Percentiles rank a stretch among this genome's conserved stretches.
Conservation (phyloP, 2,888 invertebrate species). For the Drosophila basisetae region DNA sequence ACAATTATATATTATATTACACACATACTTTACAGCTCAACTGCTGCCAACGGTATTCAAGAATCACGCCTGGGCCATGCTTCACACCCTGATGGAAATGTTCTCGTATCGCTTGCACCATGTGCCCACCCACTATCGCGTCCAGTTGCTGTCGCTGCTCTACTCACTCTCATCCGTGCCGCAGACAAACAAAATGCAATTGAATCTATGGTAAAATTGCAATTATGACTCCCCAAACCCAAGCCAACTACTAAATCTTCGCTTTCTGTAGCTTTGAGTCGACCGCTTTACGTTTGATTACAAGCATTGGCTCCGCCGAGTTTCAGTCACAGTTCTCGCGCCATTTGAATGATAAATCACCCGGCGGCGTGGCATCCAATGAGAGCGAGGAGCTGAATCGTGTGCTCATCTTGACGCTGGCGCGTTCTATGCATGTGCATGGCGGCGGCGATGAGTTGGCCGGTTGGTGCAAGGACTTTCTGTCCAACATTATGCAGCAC, state of each 20-base stretch:
- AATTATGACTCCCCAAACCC: neutral
- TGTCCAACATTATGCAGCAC: conserved; percentile 95
- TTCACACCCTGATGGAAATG: conserved; percentile 98
- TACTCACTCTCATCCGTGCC: conserved; percentile 96
- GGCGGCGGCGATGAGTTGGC: conserved; percentile 87
- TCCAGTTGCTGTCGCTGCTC: conserved; percentile 95
- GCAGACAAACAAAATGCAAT: conserved; percentile 97
- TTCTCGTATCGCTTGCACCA: conserved; percentile 98
- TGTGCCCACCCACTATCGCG: conserved; percentile 97
- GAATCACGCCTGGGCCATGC: conserved; percentile 96
- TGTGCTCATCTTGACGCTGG: conserved; percentile 96
- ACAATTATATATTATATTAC: neutral
- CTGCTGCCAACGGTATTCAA: conserved; percentile 96
- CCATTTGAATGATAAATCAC: conserved; percentile 95
- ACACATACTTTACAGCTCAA: conserved; percentile 87
- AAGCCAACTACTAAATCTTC: neutral
- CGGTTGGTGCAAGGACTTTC: conserved; percentile 95
- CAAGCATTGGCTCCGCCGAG: conserved; percentile 96
- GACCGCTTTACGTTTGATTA: conserved; percentile 93
- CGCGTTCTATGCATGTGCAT: conserved; percentile 97
- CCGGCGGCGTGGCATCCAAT: conserved; percentile 90
- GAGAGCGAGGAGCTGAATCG: conserved; percentile 98
- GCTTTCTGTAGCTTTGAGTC: conserved; percentile 90
- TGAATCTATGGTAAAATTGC: conserved; percentile 91
- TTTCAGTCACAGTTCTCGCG: conserved; percentile 97